Base-by-base conservation (phyloP, 2,797 vertebrate species). In the Cossypha dichroa region DNA sequence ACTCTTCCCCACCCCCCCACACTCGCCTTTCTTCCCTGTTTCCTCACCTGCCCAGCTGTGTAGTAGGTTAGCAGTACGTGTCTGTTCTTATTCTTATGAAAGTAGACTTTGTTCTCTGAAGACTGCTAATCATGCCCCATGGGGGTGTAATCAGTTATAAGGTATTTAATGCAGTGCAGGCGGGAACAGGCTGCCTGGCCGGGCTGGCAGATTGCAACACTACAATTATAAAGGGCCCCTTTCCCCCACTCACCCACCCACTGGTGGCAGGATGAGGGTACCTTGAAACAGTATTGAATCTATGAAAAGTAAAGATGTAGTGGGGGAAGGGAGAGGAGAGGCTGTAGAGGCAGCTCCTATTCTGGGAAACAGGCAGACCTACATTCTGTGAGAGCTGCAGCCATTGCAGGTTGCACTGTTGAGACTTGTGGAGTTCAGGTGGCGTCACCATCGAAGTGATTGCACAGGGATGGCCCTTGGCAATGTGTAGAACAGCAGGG, bases 51-150 rank as follows among this genome's bases (percentile, higher is more conserved):
- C 96, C 96, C 97, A 96, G 97, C 96, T 97, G 96, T 97, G 94
- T 92, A 95, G 91, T 95, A 97, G 93, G 95, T 96, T 97, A 91
- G 70, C 95, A 95, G 93, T 98, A 97, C 94, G 51, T 97, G 98
- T 98, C 52, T 97, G 96, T 98, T 97, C 96, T 97, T 96, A 97
- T 98, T 97, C 97, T 98, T 96, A 97, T 98, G 97, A 98, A 98
- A 98, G 98, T 97, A 97, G 97, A 98, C 98, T 98, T 98, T 98
- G 98, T 98, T 98, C 97, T 98, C 97, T 97, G 91, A 95, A 98
- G 97, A 94, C 97, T 98, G 96, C 97, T 98, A 98, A 98, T 98
- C 97, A 94, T 98, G 98, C 98, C 98, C 98, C 94, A 97, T 98
- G 98, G 97, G 98, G 97, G 95, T 98, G 95, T 98, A 98, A 98